Base-by-base conservation (phyloP, 2,113 vertebrate genomes). In the Sardina pilchardus region DNA sequence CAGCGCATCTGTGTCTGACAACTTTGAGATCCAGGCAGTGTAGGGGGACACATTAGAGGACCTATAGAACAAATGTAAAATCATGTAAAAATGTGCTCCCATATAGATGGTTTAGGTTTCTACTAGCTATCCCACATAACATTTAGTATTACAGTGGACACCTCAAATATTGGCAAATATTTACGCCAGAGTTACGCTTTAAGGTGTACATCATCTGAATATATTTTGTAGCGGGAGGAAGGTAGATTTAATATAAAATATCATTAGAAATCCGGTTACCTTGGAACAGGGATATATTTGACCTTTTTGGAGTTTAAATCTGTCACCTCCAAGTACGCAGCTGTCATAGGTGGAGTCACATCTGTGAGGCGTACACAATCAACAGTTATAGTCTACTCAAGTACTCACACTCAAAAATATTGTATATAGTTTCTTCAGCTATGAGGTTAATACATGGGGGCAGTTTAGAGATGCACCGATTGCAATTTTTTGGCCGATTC, bases 301-400 rank as follows among this genome's bases (percentile, higher is more conserved):
- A 99, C 91, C 92, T 96, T 99, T 91, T 99, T 99, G 81, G 96
- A 95, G 90, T 94, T 98, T 84, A 99, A 95, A 89, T 99, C 98
- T 2, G 97, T 96, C 89, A 99, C 96, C 93, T 99, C 98, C 94
- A 99, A 93, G 90, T 97, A 99, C 10, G 96, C 97, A 82, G 97
- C 94, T 26, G 95, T 92, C 91, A 95, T 88, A 34, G 97, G 97
- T 85, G 97, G 97, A 7, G 95, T 96, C 83, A 95, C 93, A 89
- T 96, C 98, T 99, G 95, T 83, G 92, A 89, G 90, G 91, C 92
- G 2, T 21, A 91, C 83, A 87, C 9, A 45, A 34, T 71, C 19
- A 59, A 24, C 4, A 21, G 21, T 21, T 24, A 24, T 5, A 59
- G 45, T 47, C 53, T 59, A 24, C 1, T 59, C 19, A 59, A 59